These are phyloP conservation scores for Bradypodion ventrale DNA, from an alignment of 2,797 vertebrate genomes.

Conservation along the genomic window DNA sequence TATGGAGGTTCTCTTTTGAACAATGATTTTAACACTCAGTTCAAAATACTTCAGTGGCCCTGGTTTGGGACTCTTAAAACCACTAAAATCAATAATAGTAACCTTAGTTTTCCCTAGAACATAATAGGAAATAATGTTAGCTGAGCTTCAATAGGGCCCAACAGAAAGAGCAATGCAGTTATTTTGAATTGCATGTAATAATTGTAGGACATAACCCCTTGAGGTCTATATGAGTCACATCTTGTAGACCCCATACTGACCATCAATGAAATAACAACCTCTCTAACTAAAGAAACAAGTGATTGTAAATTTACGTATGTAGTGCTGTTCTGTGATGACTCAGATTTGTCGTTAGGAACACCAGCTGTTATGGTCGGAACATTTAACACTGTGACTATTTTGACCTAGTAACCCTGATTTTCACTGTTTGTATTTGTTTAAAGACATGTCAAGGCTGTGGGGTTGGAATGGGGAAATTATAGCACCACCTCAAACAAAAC, in stretches of 20 bases:
- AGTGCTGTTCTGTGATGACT: conserved; percentile 4
- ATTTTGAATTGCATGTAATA: not conserved
- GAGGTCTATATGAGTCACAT: not conserved
- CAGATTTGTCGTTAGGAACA: conserved; percentile 9
- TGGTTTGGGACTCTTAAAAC: not conserved
- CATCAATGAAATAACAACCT: not conserved
- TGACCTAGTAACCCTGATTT: conserved; percentile 17
- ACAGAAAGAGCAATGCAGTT: not conserved
- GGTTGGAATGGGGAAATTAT: not conserved
- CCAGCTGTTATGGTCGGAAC: conserved; percentile 17
- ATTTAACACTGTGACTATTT: not conserved
- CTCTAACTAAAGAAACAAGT: not conserved
- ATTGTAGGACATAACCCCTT: not conserved
- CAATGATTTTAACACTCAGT: not conserved
- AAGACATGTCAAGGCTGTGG: conserved; percentile 7
- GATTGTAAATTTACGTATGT: not conserved
- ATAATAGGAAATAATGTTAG: not conserved
- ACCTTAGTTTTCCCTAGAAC: not conserved
- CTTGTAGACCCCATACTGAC: not conserved
- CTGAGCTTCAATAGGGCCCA: not conserved
- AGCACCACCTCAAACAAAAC: not conserved
- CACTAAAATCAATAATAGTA: not conserved
- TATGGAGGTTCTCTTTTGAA: not conserved
- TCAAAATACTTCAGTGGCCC: not conserved
- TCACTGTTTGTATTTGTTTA: conserved; percentile 21